phyloP scores from a whole-genome alignment of 2,797 vertebrate genomes.

The Halcyon leucocephala region DNA sequence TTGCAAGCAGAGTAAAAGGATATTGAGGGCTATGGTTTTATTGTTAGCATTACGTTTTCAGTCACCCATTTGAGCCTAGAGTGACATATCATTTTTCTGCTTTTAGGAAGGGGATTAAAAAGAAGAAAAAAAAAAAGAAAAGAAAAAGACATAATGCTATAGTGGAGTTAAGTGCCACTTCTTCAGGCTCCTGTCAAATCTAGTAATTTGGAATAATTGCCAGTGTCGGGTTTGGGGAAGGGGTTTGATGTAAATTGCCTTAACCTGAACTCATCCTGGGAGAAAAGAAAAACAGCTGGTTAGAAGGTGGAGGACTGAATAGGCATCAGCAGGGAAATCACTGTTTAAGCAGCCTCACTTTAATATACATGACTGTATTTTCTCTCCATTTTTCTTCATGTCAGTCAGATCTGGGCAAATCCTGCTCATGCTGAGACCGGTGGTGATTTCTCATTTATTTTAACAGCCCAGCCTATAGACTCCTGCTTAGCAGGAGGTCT shows the following conservation, averaged over 20 bases:
- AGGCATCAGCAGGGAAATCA: background rate
- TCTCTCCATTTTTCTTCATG: background rate
- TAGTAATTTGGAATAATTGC: slow-evolving; percentile 79
- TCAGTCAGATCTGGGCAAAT: slow-evolving; percentile 1
- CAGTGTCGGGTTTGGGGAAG: slow-evolving; percentile 68
- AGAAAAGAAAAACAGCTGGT: background rate
- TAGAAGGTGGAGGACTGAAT: background rate
- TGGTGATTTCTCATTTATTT: slow-evolving; percentile 53
- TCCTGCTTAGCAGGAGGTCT: slow-evolving; percentile 51
- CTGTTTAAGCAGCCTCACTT: background rate
- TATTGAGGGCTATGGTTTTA: slow-evolving; percentile 55
- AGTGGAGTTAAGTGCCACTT: slow-evolving; percentile 72
- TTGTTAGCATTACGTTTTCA: slow-evolving; percentile 73
- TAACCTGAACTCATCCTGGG: background rate
- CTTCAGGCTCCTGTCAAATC: slow-evolving; percentile 73
- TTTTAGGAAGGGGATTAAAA: slow-evolving; percentile 78
- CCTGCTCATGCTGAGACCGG: background rate
- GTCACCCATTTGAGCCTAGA: slow-evolving; percentile 52
- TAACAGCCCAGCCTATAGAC: slow-evolving; percentile 46
- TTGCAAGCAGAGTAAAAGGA: slow-evolving; percentile 57
- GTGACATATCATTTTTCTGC: slow-evolving; percentile 69
- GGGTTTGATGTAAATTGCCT: slow-evolving; percentile 16
- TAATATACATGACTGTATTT: background rate
- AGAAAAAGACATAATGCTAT: slow-evolving; percentile 65
- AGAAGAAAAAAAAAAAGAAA: slow-evolving; percentile 30